Conservation (phyloP, 2,113 vertebrate species). For the Ciconia boyciana region DNA sequence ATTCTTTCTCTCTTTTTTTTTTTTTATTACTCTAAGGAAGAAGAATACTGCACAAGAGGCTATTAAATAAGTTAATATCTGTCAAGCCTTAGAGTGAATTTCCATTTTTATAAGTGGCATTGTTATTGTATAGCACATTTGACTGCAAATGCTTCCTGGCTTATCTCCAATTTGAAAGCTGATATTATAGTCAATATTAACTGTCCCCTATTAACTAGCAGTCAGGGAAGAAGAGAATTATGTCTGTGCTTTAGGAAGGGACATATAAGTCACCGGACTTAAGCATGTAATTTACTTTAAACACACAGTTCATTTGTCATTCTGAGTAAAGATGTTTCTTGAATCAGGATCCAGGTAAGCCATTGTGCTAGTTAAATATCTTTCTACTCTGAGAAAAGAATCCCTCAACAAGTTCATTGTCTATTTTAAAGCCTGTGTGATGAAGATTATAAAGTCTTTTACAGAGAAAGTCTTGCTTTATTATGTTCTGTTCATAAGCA, state of each 20-base stretch:
- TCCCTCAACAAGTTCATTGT: background rate
- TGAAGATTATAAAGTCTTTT: background rate
- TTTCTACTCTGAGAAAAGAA: background rate
- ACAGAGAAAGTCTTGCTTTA: background rate
- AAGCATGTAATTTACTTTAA: background rate
- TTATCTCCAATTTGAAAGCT: background rate
- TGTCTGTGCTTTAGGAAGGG: background rate
- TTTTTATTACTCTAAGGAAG: background rate
- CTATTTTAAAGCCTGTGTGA: background rate
- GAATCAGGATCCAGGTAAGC: background rate
- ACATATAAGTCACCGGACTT: background rate
- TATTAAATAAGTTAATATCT: background rate
- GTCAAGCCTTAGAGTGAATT: background rate
- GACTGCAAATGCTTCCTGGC: background rate
- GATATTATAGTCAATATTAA: background rate
- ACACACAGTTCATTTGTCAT: background rate
- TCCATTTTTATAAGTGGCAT: background rate
- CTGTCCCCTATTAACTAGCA: background rate
- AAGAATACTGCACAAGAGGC: background rate
- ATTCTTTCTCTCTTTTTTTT: background rate
- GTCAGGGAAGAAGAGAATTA: background rate
- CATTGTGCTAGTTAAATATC: background rate
- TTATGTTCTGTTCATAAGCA: background rate
- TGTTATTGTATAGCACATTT: background rate
- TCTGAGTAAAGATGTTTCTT: background rate